Evolutionary conservation across 2,797 vertebrate genomes (phyloP), one percentile per base, ranked within the genome.

Genomic region (Zonotrichia albicollis): DNA sequence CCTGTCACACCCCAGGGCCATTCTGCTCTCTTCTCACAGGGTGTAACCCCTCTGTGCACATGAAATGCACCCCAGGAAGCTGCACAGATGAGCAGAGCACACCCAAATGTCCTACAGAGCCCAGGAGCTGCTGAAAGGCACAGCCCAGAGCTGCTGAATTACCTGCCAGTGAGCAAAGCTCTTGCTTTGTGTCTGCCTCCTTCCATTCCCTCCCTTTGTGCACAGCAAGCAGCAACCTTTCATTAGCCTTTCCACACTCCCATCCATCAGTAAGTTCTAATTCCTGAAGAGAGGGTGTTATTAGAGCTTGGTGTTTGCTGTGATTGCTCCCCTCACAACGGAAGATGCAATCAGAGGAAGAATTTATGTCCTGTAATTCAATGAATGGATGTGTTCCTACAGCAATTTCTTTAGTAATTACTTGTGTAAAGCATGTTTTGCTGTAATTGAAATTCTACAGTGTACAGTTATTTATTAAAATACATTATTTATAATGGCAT

Each of bases 381-480:
- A 76, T 66, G 95, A 97, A 95, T 94, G 66, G 79, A 95, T 96
- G 89, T 73, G 88, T 85, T 96, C 94, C 95, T 79, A 48, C 60
- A 57, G 84, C 92, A 96, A 97, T 97, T 96, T 96, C 94, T 94
- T 73, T 70, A 76, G 92, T 90, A 96, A 97, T 97, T 96, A 95
- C 94, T 95, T 95, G 86, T 90, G 93, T 92, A 94, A 96, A 97
- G 89, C 89, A 50, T 94, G 93, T 85, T 97, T 95, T 97, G 90
- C 94, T 95, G 87, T 97, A 97, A 97, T 94, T 97, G 95, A 95
- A 97, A 96, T 92, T 91, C 60, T 65, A 93, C 75, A 87, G 68
- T 67, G 20, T 87, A 93, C 38, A 70, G 45, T 91, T 91, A 95
- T 96, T 96, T 95, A 96, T 97, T 94, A 96, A 96, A 96, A 96